A percentile compares a stretch with the other conserved stretches of the same genome.
phyloP scores from a whole-genome alignment of 2,797 vertebrate species.

The Halcyon badia region DNA sequence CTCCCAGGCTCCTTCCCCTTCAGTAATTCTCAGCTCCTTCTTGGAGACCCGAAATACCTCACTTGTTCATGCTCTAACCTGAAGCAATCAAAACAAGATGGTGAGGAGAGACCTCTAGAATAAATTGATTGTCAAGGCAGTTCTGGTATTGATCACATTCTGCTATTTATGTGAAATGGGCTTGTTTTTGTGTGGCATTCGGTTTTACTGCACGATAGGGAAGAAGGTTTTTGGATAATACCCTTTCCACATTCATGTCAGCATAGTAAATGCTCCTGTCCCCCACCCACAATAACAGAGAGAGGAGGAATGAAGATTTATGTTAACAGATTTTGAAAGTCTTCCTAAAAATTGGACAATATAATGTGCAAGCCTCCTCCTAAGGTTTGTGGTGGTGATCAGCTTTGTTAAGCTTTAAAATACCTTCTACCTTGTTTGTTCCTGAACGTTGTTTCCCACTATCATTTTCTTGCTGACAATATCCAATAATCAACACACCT shows the following conservation, averaged over 20 bases:
- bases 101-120: background rate
- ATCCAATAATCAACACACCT: background rate
- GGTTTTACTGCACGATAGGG: slow-evolving; percentile 24
- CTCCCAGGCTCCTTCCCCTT: slow-evolving; percentile 51
- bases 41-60: slow-evolving; percentile 21
- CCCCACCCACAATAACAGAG: background rate
- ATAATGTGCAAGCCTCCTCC: background rate
- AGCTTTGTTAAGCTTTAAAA: background rate
- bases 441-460: background rate
- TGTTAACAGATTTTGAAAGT: background rate
- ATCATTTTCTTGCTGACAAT: background rate
- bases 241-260: background rate
- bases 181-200: slow-evolving; percentile 46
- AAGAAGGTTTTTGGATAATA: slow-evolving; percentile 40
- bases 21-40: slow-evolving; percentile 28
- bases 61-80: slow-evolving; percentile 61
- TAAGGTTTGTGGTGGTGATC: background rate
- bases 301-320: slow-evolving; percentile 17
- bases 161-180: slow-evolving; percentile 59
- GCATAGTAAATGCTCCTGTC: background rate
- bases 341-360: background rate
- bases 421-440: background rate
- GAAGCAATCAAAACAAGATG: slow-evolving; percentile 57
- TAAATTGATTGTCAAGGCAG: slow-evolving; percentile 49
- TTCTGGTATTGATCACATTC: slow-evolving; percentile 75